Conservation (phyloP, 1,140 invertebrate genomes). For the Drosophila virilis region DNA sequence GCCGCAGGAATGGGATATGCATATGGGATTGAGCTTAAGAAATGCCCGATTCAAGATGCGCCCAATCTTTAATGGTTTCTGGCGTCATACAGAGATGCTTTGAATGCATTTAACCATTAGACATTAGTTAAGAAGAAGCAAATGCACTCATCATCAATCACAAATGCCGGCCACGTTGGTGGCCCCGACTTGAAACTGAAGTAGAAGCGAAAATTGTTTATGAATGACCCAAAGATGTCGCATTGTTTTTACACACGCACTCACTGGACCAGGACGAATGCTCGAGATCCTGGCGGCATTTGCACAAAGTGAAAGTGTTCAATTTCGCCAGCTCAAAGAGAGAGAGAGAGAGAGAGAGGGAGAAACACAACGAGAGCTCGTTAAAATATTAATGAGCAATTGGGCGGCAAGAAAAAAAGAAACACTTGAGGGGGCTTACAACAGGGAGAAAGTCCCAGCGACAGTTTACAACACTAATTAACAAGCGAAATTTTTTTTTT, state of each 20-base stretch:
- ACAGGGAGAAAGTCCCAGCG: slow-evolving; percentile 68
- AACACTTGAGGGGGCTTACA: slow-evolving; percentile 55
- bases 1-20: slow-evolving; percentile 5
- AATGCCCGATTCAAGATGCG: not conserved
- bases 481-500: slow-evolving; percentile 54
- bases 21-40: not conserved
- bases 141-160: slow-evolving; percentile 54
- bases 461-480: slow-evolving; percentile 79
- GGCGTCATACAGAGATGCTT: not conserved
- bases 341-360: not conserved
- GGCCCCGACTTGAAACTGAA: slow-evolving; percentile 8
- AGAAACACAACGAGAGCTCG: slow-evolving; percentile 45
- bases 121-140: slow-evolving; percentile 19
- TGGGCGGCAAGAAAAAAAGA: slow-evolving; percentile 17
- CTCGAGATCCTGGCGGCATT: slow-evolving; percentile 56
- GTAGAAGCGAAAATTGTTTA: slow-evolving; percentile 3
- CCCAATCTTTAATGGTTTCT: slow-evolving; percentile 11
- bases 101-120: not conserved
- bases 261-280: slow-evolving; percentile 31
- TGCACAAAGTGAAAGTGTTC: slow-evolving; percentile 74
- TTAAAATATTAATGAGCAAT: slow-evolving; percentile 66
- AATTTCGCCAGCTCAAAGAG: slow-evolving; percentile 42
- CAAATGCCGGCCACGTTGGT: slow-evolving; percentile 35
- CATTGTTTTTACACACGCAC: slow-evolving; percentile 32
- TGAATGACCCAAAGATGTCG: slow-evolving; percentile 25